Conservation (phyloP, 2,888 invertebrate species). For the Pheosia gnoma region DNA sequence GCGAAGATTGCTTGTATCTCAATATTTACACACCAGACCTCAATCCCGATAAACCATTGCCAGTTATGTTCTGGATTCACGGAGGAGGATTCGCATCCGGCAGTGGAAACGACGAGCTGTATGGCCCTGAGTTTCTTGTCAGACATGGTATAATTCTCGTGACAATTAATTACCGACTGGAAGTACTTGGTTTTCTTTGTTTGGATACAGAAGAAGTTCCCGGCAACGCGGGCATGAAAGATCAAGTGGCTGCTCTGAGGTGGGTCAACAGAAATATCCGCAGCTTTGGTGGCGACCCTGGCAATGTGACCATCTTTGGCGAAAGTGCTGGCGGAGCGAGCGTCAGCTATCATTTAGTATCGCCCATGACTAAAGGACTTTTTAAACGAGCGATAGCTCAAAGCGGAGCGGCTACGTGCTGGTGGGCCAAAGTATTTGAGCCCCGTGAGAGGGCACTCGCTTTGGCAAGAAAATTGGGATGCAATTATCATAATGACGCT, state of each 20-base stretch:
- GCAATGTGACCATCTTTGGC: conserved; percentile 58
- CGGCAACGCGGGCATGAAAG: conserved; percentile 57
- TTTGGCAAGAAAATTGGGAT: conserved; percentile 50
- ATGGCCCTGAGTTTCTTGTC: conserved; percentile 51
- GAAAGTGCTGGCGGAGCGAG: conserved; percentile 58
- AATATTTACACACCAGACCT: conserved; percentile 57
- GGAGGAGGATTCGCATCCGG: conserved; percentile 48
- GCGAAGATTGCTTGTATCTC: conserved; percentile 61
- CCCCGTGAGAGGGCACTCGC: conserved; percentile 70
- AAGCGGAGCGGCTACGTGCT: conserved; percentile 85
- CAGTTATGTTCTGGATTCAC: conserved; percentile 60
- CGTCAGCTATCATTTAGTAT: conserved; percentile 51
- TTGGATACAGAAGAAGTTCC: conserved; percentile 50
- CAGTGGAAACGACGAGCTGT: conserved; percentile 43
- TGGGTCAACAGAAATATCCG: conserved; percentile 56
- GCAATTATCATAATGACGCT: conserved; percentile 41
- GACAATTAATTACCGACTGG: conserved; percentile 53
- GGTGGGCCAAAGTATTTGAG: conserved; percentile 78
- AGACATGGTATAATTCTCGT: conserved; percentile 48
- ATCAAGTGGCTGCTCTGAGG: conserved; percentile 54
- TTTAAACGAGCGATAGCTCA: conserved; percentile 83
- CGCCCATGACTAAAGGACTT: conserved; percentile 61
- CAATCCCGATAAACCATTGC: conserved; percentile 35
- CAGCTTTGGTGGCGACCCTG: conserved; percentile 56
- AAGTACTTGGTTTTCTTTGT: conserved; percentile 51